phyloP scores from a whole-genome alignment of 2,888 invertebrate species.

The Sabatieria punctata region DNA sequence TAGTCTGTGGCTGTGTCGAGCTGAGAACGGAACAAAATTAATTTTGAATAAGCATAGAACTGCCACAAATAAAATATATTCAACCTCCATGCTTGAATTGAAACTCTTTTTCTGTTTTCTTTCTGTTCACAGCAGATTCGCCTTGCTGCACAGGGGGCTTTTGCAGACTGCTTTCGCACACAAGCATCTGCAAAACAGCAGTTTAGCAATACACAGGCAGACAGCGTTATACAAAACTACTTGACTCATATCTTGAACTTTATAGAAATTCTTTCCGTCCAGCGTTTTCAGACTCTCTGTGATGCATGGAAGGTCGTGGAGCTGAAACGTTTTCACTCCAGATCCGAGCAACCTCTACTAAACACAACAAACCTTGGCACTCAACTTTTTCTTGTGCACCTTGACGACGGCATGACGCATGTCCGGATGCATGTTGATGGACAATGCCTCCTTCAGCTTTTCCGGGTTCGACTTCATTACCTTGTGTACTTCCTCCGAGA shows the following conservation, averaged over 20 bases:
- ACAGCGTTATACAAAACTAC: conserved; percentile 36
- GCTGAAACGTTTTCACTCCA: conserved; percentile 31
- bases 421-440: conserved; percentile 1
- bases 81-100: conserved; percentile 71
- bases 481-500: conserved; percentile 22
- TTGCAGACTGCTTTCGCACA: conserved; percentile 41
- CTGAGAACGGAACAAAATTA: no score
- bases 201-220: no score
- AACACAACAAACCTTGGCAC: not conserved
- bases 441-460: conserved; percentile 6
- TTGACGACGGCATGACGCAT: conserved; percentile 5
- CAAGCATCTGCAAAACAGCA: conserved; percentile 44
- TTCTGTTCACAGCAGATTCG: conserved; percentile 43
- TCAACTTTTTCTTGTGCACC: not conserved
- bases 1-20: no score
- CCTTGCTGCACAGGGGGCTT: no score
- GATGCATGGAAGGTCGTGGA: conserved; percentile 75
- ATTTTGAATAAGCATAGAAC: no score
- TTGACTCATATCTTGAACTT: conserved; percentile 90
- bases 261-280: conserved; percentile 88
- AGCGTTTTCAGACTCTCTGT: conserved; percentile 86
- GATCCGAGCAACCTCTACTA: not conserved
- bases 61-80: no score
- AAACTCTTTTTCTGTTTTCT: conserved; percentile 73
- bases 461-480: conserved; percentile 18